These are phyloP conservation scores for Rapana venosa DNA, from an alignment of 2,888 invertebrate genomes.

Conservation along the genomic window DNA sequence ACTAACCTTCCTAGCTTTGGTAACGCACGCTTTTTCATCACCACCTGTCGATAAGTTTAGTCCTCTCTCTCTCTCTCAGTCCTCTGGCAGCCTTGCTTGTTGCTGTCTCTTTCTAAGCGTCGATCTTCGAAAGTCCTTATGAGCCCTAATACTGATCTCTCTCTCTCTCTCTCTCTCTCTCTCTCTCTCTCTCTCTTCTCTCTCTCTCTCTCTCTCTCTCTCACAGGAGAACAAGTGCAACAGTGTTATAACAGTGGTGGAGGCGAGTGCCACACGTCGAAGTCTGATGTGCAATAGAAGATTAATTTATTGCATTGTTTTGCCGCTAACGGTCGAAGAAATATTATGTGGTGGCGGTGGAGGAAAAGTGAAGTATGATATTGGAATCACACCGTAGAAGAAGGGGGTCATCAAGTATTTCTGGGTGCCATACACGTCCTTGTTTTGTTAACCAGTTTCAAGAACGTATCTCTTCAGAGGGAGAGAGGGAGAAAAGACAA, in stretches of 20 bases:
- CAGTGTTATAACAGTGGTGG: neutral
- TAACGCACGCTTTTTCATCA: too few relatives aligned
- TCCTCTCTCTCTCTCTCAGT: neutral
- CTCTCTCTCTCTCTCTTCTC: conserved; percentile 13
- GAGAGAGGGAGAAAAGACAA: neutral
- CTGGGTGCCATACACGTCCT: neutral
- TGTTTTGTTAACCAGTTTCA: neutral
- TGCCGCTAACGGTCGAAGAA: neutral
- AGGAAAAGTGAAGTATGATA: neutral
- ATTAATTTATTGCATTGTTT: conserved; percentile 19
- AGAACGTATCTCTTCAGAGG: too few relatives aligned
- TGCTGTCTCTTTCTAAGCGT: too few relatives aligned
- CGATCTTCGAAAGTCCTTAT: too few relatives aligned
- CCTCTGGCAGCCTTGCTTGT: too few relatives aligned
- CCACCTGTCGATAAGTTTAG: neutral
- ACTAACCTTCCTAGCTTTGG: too few relatives aligned
- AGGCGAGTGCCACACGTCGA: neutral
- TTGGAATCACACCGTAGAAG: neutral
- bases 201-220: conserved; percentile 3
- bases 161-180: neutral
- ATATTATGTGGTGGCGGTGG: too few relatives aligned
- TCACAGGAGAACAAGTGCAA: neutral
- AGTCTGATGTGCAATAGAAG: neutral
- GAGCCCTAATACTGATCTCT: too few relatives aligned
- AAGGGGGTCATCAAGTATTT: neutral